Evolutionary conservation across 1,140 invertebrate genomes (phyloP).

Genomic region (Cydia pomonella): DNA sequence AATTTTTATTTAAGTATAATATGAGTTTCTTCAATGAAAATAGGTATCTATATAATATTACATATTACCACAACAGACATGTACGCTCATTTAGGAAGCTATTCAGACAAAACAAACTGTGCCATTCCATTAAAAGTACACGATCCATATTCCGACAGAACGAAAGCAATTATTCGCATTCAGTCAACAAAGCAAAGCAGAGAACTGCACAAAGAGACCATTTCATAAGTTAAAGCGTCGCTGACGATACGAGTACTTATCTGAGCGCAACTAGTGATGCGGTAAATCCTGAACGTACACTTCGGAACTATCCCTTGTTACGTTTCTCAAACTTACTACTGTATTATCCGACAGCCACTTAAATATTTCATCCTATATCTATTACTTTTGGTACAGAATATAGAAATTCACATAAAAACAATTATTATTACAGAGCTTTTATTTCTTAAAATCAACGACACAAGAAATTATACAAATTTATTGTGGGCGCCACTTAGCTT

Average conservation of each 20-base stretch:
- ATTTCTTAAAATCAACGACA: no score
- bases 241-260: constrained; percentile 73
- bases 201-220: constrained; percentile 67
- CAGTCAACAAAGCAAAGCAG: constrained; percentile 66
- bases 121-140: constrained; percentile 69
- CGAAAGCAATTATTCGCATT: constrained; percentile 72
- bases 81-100: constrained; percentile 45
- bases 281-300: constrained; percentile 71
- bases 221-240: constrained; percentile 73
- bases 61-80: no score
- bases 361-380: background rate
- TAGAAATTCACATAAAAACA: no score
- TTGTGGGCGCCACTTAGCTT: no score
- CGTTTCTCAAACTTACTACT: constrained; percentile 46
- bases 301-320: constrained; percentile 64
- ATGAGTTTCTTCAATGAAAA: no score
- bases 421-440: no score
- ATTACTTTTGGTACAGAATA: background rate
- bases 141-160: constrained; percentile 65
- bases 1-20: no score
- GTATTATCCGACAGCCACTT: constrained; percentile 43
- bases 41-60: no score
- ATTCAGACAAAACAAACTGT: constrained; percentile 72
- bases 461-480: no score
- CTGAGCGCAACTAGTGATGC: constrained; percentile 72